Conservation (phyloP, 2,797 vertebrate species). For the Harpagifer antarcticus region DNA sequence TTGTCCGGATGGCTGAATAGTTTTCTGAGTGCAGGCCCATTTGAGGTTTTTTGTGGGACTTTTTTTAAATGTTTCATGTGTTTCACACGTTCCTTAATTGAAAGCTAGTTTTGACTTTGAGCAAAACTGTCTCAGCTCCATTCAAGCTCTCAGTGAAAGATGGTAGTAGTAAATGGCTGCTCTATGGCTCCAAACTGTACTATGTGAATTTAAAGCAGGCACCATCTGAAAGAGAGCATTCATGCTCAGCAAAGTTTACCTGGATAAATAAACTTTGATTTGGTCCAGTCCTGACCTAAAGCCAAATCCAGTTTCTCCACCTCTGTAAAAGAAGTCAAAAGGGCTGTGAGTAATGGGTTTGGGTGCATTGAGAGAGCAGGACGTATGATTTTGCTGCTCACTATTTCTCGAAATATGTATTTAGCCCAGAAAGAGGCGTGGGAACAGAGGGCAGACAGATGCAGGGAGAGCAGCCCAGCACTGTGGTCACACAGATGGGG, state of each 20-base stretch:
- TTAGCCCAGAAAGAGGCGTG: slow-evolving; percentile 80
- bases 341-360: slow-evolving; percentile 57
- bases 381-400: slow-evolving; percentile 76
- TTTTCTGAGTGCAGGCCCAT: slow-evolving; percentile 18
- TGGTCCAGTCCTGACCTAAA: slow-evolving; percentile 40
- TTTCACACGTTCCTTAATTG: neutral
- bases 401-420: slow-evolving; percentile 81
- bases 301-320: slow-evolving; percentile 19
- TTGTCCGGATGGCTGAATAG: slow-evolving; percentile 1
- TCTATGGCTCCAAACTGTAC: slow-evolving; percentile 14
- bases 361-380: slow-evolving; percentile 48
- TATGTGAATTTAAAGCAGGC: slow-evolving; percentile 8
- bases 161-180: slow-evolving; percentile 9
- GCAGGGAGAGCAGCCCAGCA: slow-evolving; percentile 70
- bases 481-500: slow-evolving; percentile 83
- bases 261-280: slow-evolving; percentile 53
- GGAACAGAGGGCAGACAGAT: slow-evolving; percentile 73
- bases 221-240: slow-evolving; percentile 45
- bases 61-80: slow-evolving; percentile 9
- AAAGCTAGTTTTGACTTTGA: slow-evolving; percentile 14
- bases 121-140: neutral
- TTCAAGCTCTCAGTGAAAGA: slow-evolving; percentile 14
- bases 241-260: slow-evolving; percentile 37
- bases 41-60: slow-evolving; percentile 12
- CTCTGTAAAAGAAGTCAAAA: slow-evolving; percentile 48